Evolutionary conservation across 53 echinoderm and acorn worm genomes (phyloP).

Genomic region (Apostichopus leukothele): DNA sequence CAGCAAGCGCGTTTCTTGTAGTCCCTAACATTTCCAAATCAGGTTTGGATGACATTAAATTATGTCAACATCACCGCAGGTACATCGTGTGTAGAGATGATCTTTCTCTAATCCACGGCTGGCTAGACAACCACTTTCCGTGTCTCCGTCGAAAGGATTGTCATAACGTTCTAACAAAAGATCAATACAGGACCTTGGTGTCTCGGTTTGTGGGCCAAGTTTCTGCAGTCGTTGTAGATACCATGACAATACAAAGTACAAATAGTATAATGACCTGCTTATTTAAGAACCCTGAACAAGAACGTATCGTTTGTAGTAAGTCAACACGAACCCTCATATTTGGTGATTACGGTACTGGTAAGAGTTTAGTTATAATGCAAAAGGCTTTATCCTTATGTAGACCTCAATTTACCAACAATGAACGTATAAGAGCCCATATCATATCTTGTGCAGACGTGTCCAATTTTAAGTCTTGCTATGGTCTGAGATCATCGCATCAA

Average conservation of each 20-base stretch:
- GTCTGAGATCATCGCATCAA: slow-evolving; percentile 1
- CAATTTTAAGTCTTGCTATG: slow-evolving; percentile 31
- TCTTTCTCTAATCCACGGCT: background rate
- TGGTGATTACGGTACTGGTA: slow-evolving; percentile 13
- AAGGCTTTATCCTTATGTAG: background rate
- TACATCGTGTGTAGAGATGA: slow-evolving; percentile 1
- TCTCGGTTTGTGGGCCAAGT: background rate
- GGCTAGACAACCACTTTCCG: slow-evolving; percentile 11
- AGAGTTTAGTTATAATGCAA: background rate
- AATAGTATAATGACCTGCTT: slow-evolving; percentile 14
- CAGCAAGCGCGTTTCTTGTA: background rate
- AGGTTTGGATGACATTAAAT: background rate
- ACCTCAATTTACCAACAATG: background rate
- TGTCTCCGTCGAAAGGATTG: background rate
- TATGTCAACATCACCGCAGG: slow-evolving; percentile 25
- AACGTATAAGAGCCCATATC: background rate
- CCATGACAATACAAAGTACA: background rate
- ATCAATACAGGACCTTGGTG: background rate
- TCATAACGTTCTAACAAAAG: background rate
- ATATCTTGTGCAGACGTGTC: slow-evolving; percentile 34
- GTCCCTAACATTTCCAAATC: background rate
- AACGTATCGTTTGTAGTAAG: background rate
- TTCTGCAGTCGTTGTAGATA: background rate
- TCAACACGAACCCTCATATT: background rate
- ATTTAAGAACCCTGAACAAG: slow-evolving; percentile 11